Conservation (phyloP, 2,888 invertebrate species). For the Lordiphosa fenestrarum region DNA sequence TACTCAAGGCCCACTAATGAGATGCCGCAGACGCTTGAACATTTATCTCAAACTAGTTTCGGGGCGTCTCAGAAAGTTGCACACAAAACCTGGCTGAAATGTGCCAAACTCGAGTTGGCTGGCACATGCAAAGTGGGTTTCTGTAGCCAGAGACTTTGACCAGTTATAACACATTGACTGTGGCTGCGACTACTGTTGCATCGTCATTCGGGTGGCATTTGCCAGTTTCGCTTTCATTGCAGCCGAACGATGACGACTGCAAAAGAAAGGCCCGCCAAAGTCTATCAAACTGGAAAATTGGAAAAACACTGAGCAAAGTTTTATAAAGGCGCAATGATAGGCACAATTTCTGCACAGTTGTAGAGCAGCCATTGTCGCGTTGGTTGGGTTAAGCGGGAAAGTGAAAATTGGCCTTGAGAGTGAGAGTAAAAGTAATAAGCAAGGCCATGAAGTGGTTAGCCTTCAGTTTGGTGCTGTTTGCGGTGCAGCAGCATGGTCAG, state of each 20-base stretch:
- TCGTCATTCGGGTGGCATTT: slow-evolving; percentile 42
- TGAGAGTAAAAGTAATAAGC: slow-evolving; percentile 50
- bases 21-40: slow-evolving; percentile 35
- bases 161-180: slow-evolving; percentile 63
- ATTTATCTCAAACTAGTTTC: slow-evolving; percentile 54
- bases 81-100: slow-evolving; percentile 35
- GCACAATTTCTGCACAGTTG: slow-evolving; percentile 53
- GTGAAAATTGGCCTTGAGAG: slow-evolving; percentile 66
- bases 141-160: slow-evolving; percentile 59
- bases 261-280: slow-evolving; percentile 46
- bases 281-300: slow-evolving; percentile 69
- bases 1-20: slow-evolving; percentile 46
- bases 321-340: slow-evolving; percentile 66
- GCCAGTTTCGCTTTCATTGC: slow-evolving; percentile 65
- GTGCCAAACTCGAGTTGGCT: slow-evolving; percentile 43
- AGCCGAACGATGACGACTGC: slow-evolving; percentile 27
- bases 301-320: slow-evolving; percentile 58
- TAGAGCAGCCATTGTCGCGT: slow-evolving; percentile 43
- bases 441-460: slow-evolving; percentile 9
- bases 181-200: slow-evolving; percentile 30
- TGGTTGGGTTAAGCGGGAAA: slow-evolving; percentile 38
- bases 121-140: slow-evolving; percentile 68
- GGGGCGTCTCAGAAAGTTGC: slow-evolving; percentile 42
- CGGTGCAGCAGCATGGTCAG: slow-evolving; percentile 14
- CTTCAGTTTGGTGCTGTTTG: slow-evolving; percentile 3